Percentiles rank a stretch among this genome's conserved stretches.
Conservation (phyloP, 2,888 invertebrate genomes). For the Bhutanitis thaidina region DNA sequence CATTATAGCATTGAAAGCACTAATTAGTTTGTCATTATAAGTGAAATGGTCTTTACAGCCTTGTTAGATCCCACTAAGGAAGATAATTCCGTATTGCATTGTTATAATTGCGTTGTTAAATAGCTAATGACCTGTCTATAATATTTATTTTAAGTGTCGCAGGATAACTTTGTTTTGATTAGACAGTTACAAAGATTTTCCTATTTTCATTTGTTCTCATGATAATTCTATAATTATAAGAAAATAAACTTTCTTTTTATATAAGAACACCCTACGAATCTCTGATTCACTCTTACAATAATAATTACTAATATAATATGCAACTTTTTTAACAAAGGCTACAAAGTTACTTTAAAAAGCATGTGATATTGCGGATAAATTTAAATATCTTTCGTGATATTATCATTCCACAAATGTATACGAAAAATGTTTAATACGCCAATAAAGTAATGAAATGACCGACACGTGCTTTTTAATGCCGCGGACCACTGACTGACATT, state of each 20-base stretch:
- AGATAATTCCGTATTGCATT: conserved; percentile 15
- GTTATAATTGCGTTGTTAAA: conserved; percentile 3
- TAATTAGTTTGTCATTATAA: conserved; percentile 10
- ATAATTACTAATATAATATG: conserved; percentile 8
- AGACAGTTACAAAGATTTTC: not conserved
- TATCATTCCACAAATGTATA: conserved; percentile 21
- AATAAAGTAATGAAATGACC: conserved; percentile 24
- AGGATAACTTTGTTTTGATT: not conserved
- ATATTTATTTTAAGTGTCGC: not conserved
- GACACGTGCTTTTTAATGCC: conserved; percentile 36
- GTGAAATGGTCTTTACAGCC: conserved; percentile 13
- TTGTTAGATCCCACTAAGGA: conserved; percentile 10
- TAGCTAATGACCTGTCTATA: conserved; percentile 6
- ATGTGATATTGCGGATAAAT: not conserved
- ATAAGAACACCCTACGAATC: too few relatives aligned
- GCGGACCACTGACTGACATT: conserved; percentile 29
- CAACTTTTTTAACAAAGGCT: too few relatives aligned
- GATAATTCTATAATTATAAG: too few relatives aligned
- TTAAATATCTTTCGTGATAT: conserved; percentile 29
- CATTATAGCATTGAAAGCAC: conserved; percentile 2
- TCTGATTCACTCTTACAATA: conserved; percentile 1
- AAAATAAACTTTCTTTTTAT: too few relatives aligned
- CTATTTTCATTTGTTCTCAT: too few relatives aligned
- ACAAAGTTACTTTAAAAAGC: not conserved
- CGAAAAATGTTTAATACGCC: conserved; percentile 38